phyloP scores from a whole-genome alignment of 2,113 vertebrate genomes.

The Melanocharis versteri region DNA sequence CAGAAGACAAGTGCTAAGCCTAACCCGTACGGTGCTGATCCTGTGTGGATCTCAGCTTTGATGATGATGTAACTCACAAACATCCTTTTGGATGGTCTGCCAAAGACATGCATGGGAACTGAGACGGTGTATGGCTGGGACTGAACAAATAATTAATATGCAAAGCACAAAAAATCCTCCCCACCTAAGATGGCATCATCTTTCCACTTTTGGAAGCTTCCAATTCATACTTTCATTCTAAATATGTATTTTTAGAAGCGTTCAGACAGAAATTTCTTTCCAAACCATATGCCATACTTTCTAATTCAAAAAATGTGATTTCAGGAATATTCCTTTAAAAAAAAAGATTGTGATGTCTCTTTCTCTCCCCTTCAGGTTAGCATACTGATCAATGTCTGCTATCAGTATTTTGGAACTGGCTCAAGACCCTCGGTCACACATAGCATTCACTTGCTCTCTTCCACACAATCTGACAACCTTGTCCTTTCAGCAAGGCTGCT shows the following conservation, averaged over 20 bases:
- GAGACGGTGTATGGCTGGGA: neutral
- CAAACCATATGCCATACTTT: neutral
- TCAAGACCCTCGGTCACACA: neutral
- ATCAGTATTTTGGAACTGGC: neutral
- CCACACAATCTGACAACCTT: neutral
- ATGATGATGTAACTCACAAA: neutral
- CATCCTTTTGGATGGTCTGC: neutral
- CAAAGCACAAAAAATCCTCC: neutral
- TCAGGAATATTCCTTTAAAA: neutral
- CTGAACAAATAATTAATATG: neutral
- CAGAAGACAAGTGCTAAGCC: neutral
- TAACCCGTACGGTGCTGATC: neutral
- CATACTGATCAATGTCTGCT: neutral
- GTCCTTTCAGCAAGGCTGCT: neutral
- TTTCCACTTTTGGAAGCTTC: neutral
- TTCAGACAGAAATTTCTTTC: neutral
- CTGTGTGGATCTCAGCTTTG: neutral
- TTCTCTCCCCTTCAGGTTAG: neutral
- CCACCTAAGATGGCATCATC: rapidly evolving
- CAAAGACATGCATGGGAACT: neutral
- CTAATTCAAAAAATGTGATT: neutral
- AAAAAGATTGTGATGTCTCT: neutral
- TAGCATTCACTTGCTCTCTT: neutral
- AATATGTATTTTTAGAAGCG: neutral
- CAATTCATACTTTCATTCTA: neutral